Evolutionary conservation across 2,888 invertebrate species (phyloP), one percentile per base, ranked within the genome.

Genomic region (Barypeithes pellucidus): DNA sequence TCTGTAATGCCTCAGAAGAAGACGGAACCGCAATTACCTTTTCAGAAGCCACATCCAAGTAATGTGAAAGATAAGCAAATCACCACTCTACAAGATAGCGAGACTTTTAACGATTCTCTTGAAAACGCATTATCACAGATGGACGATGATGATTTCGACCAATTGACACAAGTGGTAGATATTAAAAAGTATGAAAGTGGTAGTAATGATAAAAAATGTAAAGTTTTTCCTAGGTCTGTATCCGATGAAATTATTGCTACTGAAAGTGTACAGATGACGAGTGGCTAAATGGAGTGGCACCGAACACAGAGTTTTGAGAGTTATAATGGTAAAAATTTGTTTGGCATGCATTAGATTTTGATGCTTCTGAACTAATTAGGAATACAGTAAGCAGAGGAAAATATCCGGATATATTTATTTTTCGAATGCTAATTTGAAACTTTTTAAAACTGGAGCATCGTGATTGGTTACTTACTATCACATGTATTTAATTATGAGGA

Each of bases 231-330:
- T 67, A 77, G 78, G 61, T 78, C 79, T 7, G 60, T 50, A 22
- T 81, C 80, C 18, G 73, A 77, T 22, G 57, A 74, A 61, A 9
- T 14, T 24, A n/a, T 29, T 2, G 14, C 16, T 16, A 24, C 14
- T 36, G 24, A 33, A 16, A 39, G 8, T 39, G 29, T 45, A 9
- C 66, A 54, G 70, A 66, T 22, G 22, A 60, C 41, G n/a, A 43
- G 76, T 12, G 76, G 76, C 22, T 82, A 80, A 76, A 72, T 81
- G 5, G 80, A 80, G 72, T 82, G 82, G 76, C 76, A 78, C 50
- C 76, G 83, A 41, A 83, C 82, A 8, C 78, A 80, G 45, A 83
- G 83, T 74, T 83, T 82, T 74, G 83, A 83, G 72, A 71, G 76
- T 24, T 73, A 78, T 20, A 72, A 72, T 68, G 63, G 74, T 72